A percentile compares a stretch with the other conserved stretches of the same genome.
phyloP scores from a whole-genome alignment of 2,888 invertebrate species.

The Melinaea marsaeus region DNA sequence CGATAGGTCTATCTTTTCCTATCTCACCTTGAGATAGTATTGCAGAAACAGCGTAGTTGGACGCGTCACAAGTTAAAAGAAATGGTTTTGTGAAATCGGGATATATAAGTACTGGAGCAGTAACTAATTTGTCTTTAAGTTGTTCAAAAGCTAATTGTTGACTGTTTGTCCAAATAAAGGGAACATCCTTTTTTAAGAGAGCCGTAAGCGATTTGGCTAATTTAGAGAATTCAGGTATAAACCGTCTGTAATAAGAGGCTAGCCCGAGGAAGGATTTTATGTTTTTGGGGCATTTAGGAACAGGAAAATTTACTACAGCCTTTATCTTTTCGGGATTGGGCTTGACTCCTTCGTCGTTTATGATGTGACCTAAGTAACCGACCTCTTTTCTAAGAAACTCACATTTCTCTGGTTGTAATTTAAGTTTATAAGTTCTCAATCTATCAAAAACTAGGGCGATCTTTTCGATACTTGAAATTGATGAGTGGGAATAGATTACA shows the following conservation, averaged over 20 bases:
- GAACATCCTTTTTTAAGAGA: slow-evolving; percentile 17
- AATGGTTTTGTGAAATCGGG: slow-evolving; percentile 9
- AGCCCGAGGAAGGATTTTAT: slow-evolving; percentile 42
- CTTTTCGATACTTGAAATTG: slow-evolving; percentile 41
- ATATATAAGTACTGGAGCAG: background rate
- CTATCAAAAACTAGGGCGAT: slow-evolving; percentile 38
- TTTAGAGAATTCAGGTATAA: slow-evolving; percentile 43
- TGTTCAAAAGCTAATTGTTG: slow-evolving; percentile 29
- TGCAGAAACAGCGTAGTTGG: slow-evolving; percentile 37
- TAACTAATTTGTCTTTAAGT: background rate
- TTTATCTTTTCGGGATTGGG: slow-evolving; percentile 37
- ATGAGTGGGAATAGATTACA: slow-evolving; percentile 35
- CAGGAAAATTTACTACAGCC: slow-evolving; percentile 25
- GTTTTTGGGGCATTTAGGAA: slow-evolving; percentile 30
- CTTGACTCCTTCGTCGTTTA: slow-evolving; percentile 30
- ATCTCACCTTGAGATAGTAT: slow-evolving; percentile 37
- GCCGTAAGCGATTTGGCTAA: slow-evolving; percentile 13
- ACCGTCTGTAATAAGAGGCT: slow-evolving; percentile 47
- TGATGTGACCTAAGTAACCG: slow-evolving; percentile 44
- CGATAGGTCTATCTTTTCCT: slow-evolving; percentile 34
- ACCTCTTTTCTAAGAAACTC: slow-evolving; percentile 46
- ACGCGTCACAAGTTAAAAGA: slow-evolving; percentile 35
- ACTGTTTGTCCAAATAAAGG: slow-evolving; percentile 27
- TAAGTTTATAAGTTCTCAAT: slow-evolving; percentile 33
- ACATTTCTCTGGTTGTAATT: slow-evolving; percentile 46